Percentiles rank a stretch among this genome's conserved stretches.
Evolutionary conservation across 2,113 vertebrate genomes (phyloP).

Genomic region (Progne subis): DNA sequence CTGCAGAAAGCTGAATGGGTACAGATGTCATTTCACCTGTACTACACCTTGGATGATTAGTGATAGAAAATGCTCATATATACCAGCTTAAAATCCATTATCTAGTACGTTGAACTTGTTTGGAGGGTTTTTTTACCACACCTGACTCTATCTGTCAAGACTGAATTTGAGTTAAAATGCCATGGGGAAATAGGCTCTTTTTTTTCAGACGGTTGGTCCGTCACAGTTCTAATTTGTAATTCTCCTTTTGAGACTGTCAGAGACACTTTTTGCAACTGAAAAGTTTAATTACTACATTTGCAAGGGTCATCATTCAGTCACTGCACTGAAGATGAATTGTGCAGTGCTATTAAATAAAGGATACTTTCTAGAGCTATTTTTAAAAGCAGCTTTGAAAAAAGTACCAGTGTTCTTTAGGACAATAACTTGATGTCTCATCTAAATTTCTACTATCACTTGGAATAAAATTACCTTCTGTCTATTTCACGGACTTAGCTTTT

Average conservation of each 20-base stretch:
- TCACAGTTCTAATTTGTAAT: constrained; percentile 35
- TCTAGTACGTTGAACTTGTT: not conserved
- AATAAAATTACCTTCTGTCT: constrained; percentile 31
- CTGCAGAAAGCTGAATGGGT: not conserved
- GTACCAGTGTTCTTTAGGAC: constrained; percentile 3
- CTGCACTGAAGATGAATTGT: not conserved
- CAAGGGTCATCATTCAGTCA: constrained; percentile 43
- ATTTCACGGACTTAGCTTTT: not conserved
- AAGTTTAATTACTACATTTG: constrained; percentile 52
- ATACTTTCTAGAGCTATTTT: constrained; percentile 8
- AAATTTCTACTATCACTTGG: not conserved
- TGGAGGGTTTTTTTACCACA: not conserved
- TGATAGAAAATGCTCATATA: not conserved
- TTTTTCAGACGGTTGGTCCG: not conserved
- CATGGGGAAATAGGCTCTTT: not conserved
- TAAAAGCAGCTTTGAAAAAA: constrained; percentile 14
- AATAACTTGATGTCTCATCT: constrained; percentile 4
- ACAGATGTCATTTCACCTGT: not conserved
- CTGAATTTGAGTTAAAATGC: not conserved
- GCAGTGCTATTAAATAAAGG: constrained; percentile 29
- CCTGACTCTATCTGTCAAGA: not conserved
- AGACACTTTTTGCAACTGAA: constrained; percentile 2
- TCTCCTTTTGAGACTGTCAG: constrained; percentile 41
- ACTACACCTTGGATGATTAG: not conserved
- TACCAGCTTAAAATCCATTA: not conserved